Base-by-base conservation (phyloP, 2,797 vertebrate genomes). In the Steatocranus sp. region DNA sequence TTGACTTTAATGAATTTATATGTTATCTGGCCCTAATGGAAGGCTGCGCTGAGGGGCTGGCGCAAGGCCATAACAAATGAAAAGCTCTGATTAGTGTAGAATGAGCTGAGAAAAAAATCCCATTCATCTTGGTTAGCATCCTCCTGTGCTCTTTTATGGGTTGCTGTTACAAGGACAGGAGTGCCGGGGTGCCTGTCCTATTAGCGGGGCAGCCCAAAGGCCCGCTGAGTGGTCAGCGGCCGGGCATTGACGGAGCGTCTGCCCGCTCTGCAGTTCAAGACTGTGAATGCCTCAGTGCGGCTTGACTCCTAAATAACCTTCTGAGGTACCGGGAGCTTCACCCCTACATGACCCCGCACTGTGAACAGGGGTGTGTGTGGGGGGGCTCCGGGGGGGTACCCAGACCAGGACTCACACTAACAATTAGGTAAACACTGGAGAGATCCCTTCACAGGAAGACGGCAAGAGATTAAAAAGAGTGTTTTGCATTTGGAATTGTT, bases 1-100 rank as follows among this genome's bases (percentile, higher is more conserved):
- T 94, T 96, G 96, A 97, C 96, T 96, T 96, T 95, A 96, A 96
- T 96, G 95, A 96, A 97, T 96, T 96, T 96, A 95, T 95, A 96
- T 90, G 94, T 95, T 94, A 96, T 96, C 91, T 93, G 89, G 90
- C 89, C 77, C 90, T 95, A 95, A 95, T 95, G 91, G 94, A 92
- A 48, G 90, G 87, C 92, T 87, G 92, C 76, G 92, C 80, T 85
- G 91, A 92, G 94, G 95, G 90, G 92, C 93, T 94, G 94, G 92
- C 94, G 93, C 88, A 85, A 89, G 90, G 94, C 93, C 93, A 93
- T 92, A 93, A 89, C 93, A 95, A 96, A 95, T 96, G 94, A 96
- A 96, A 96, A 96, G 95, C 92, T 91, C 94, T 96, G 95, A 96
- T 96, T 96, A 95, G 95, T 94, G 94, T 93, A 96, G 96, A 96